Percentiles rank a stretch among this genome's conserved stretches.
These are phyloP conservation scores for Linurgus olivaceus DNA, from an alignment of 2,797 vertebrate species.

Conservation along the genomic window DNA sequence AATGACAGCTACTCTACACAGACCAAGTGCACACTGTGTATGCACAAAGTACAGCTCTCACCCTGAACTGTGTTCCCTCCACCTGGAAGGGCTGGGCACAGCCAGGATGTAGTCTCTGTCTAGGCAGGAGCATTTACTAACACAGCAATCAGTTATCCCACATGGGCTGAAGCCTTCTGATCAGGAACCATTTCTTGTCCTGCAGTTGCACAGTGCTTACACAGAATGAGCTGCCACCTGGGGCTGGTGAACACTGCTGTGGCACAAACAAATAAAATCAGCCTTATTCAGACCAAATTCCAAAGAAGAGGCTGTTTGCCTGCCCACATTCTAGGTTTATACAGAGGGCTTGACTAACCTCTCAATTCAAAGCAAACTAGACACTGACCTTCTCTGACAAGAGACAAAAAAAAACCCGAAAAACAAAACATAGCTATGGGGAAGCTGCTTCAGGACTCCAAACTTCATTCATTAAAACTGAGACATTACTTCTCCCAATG, in stretches of 20 bases:
- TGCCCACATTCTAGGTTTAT: neutral
- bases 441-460: neutral
- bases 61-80: neutral
- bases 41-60: neutral
- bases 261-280: neutral
- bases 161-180: neutral
- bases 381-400: neutral
- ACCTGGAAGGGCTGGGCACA: neutral
- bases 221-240: neutral
- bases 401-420: too few species aligned
- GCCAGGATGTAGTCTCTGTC: neutral
- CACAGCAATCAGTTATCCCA: neutral
- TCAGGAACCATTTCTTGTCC: neutral
- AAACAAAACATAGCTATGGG: neutral
- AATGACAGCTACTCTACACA: accelerated
- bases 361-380: neutral
- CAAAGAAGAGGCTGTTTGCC: neutral
- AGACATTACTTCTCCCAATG: neutral
- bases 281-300: neutral
- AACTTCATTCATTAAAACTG: neutral
- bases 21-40: accelerated
- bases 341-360: neutral
- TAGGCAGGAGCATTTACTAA: neutral
- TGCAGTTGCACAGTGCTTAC: neutral
- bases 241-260: neutral